Evolutionary conservation across 53 echinoderm and acorn worm species (phyloP).

Genomic region (Hippasteria phrygiana): DNA sequence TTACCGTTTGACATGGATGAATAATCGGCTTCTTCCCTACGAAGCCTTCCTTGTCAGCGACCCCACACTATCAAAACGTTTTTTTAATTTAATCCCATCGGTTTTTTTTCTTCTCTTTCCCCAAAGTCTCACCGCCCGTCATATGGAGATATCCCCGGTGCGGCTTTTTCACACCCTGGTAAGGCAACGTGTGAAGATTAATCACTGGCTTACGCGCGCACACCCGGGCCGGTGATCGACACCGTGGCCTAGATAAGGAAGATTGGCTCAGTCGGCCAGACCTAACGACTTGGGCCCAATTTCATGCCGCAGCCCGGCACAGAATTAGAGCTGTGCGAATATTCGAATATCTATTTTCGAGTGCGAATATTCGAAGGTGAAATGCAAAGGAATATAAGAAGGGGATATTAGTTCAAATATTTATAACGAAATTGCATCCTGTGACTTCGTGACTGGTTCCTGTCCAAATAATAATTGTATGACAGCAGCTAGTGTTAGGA

Average conservation of each 20-base stretch:
- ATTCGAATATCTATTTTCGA: too few species aligned
- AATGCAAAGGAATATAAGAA: too few species aligned
- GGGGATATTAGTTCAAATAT: too few species aligned
- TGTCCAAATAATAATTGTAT: too few species aligned
- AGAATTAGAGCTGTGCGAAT: too few species aligned
- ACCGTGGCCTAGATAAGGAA: constrained; percentile 13
- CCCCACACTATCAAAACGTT: constrained; percentile 19
- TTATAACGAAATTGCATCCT: too few species aligned
- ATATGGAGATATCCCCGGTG: constrained; percentile 20
- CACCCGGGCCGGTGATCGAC: background rate
- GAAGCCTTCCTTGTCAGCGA: background rate
- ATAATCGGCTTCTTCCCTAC: background rate
- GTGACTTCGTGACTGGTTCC: too few species aligned
- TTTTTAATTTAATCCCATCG: constrained; percentile 30
- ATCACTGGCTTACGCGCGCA: background rate
- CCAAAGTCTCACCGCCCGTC: background rate
- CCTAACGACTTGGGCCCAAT: too few species aligned
- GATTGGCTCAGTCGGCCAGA: too few species aligned
- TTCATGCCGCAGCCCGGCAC: too few species aligned
- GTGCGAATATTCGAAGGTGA: too few species aligned
- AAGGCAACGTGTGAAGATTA: constrained; percentile 32
- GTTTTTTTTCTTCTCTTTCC: background rate
- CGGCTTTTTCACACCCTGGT: constrained; percentile 23
- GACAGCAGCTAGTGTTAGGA: too few species aligned
- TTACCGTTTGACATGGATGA: background rate